These are phyloP conservation scores for Ophioderma brevispina DNA, from an alignment of 35 echinoderm and acorn worm genomes.

Conservation along the genomic window DNA sequence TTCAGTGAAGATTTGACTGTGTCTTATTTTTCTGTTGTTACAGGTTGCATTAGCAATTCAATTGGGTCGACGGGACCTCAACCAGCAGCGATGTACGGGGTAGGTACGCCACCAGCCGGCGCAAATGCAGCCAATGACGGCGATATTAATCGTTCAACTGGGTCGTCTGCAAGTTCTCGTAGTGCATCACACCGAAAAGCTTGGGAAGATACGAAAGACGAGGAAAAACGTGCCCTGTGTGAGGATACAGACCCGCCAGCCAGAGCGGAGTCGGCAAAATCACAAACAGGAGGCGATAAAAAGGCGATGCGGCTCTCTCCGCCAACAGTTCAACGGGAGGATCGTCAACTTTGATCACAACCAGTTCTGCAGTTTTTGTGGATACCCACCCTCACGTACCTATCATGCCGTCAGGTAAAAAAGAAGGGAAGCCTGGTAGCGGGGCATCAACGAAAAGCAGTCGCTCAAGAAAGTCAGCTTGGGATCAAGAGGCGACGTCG, in stretches of 20 bases:
- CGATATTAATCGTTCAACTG: neutral
- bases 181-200: neutral
- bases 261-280: neutral
- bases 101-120: neutral
- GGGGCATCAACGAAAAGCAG: conserved; percentile 68
- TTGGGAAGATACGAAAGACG: neutral
- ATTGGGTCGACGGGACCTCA: no score
- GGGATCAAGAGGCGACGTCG: conserved; percentile 42
- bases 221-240: neutral
- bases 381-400: conserved; percentile 1
- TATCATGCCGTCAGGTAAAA: conserved; percentile 24
- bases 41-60: no score
- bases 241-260: neutral
- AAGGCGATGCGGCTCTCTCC: conserved; percentile 4
- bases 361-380: neutral
- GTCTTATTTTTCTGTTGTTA: no score
- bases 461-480: conserved; percentile 77
- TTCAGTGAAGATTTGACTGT: no score
- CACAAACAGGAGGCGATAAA: neutral
- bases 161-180: neutral
- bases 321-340: conserved; percentile 13
- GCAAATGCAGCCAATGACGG: neutral
- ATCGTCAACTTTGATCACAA: neutral
- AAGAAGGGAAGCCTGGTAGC: conserved; percentile 39
- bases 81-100: neutral